Base-by-base conservation (phyloP, 2,888 invertebrate genomes). In the Chesias legatella region DNA sequence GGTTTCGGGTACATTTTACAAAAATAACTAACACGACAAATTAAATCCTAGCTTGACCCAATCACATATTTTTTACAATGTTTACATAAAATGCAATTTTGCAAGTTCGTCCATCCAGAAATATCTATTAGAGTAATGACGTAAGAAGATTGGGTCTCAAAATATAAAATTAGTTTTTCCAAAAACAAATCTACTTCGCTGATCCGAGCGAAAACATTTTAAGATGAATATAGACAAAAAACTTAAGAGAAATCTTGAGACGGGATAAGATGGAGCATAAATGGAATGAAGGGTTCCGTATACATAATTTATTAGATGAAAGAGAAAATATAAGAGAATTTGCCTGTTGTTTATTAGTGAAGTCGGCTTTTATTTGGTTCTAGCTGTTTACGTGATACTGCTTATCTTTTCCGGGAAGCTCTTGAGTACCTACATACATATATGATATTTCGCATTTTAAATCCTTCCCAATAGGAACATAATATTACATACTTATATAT, bases 141-240 rank as follows among this genome's bases (percentile, higher is more conserved):
- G 55, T 68, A 61, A 51, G 49, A 58, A 66, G 59, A 67, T 58
- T 40, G 40, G 29, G 23, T 32, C 34, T 35, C 54, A 63, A 55
- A 62, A 48, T 58, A 54, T 57, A 43, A 60, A 62, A 63, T 63
- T 59, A 58, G 65, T 68, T 68, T 56, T 57, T 54, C 50, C 57
- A 58, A 56, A 61, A 67, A 64, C 59, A 67, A 68, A 70, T 58
- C 63, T 56, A 50, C 48, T 52, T 53, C 49, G 65, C 59, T 53
- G 59, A 56, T 58, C 69, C 58, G 28, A 30, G 53, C 49, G 40
- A 54, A 38, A 50, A 48, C 55, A 38, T 53, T 63, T 58, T 51
- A 38, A 60, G 54, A 62, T 55, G 56, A 60, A 54, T 55, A 58
- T 59, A 61, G 54, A 63, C 54, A 67, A 67, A 68, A 67, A 65